Percentiles rank a stretch among this genome's conserved stretches.
Conservation (phyloP, 2,888 invertebrate species). For the Trachelus iudaicus region DNA sequence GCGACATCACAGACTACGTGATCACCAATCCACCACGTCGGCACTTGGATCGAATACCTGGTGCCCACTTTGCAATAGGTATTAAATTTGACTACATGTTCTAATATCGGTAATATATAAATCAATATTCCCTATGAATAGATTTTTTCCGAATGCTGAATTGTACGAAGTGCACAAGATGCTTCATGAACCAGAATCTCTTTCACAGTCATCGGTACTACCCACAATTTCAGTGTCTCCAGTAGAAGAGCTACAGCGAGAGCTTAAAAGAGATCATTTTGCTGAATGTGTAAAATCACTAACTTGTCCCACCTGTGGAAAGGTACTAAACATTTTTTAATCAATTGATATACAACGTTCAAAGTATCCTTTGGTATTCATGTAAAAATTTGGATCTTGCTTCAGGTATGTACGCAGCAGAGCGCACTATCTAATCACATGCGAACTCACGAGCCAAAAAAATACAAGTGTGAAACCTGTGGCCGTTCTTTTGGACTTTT, state of each 20-base stretch:
- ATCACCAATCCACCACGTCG: slow-evolving; percentile 42
- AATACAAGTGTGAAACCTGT: slow-evolving; percentile 55
- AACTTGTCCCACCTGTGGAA: slow-evolving; percentile 55
- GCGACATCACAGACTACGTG: slow-evolving; percentile 50
- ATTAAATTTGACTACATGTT: background rate
- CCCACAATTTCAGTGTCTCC: slow-evolving; percentile 8
- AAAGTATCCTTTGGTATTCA: background rate
- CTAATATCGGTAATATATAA: background rate
- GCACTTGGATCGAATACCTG: slow-evolving; percentile 46
- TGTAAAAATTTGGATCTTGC: background rate
- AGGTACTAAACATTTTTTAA: slow-evolving; percentile 33
- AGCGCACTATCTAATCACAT: slow-evolving; percentile 59
- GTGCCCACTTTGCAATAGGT: slow-evolving; percentile 55
- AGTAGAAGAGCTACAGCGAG: slow-evolving; percentile 28
- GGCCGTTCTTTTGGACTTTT: slow-evolving; percentile 55
- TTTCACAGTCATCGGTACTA: background rate
- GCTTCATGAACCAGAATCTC: slow-evolving; percentile 39
- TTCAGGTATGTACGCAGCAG: slow-evolving; percentile 55
- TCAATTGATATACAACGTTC: background rate
- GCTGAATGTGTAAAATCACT: slow-evolving; percentile 45
- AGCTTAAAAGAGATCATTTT: slow-evolving; percentile 40
- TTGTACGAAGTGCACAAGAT: slow-evolving; percentile 44
- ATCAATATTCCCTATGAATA: slow-evolving; percentile 17
- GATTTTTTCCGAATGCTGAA: slow-evolving; percentile 48
- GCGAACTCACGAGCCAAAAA: slow-evolving; percentile 58